Conservation (phyloP, 2,888 invertebrate species). For the Lasioglossum oenotherae region DNA sequence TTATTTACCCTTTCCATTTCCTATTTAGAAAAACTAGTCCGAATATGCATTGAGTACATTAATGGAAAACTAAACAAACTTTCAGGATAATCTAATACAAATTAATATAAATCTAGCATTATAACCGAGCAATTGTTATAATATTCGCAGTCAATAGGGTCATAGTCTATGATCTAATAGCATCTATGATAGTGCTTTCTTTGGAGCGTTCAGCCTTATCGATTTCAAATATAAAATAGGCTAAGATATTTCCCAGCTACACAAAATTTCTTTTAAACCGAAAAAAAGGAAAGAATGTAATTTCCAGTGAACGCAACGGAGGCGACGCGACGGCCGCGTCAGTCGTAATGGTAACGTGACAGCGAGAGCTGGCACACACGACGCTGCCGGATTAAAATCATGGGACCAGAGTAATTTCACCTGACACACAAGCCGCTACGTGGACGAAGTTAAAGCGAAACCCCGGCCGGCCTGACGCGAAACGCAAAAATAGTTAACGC, state of each 20-base stretch:
- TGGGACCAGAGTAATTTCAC: constrained; percentile 50
- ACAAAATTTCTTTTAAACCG: background rate
- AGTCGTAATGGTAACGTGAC: constrained; percentile 57
- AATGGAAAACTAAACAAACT: background rate
- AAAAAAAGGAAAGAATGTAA: background rate
- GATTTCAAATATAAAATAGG: background rate
- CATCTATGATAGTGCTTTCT: background rate
- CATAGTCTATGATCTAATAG: too few species aligned
- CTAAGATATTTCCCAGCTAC: background rate
- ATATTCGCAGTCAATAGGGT: background rate
- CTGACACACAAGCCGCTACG: constrained; percentile 44
- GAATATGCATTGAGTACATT: background rate
- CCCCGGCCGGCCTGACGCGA: constrained; percentile 1
- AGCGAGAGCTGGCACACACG: constrained; percentile 40
- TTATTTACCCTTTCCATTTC: background rate
- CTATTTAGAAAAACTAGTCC: background rate
- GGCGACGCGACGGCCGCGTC: constrained; percentile 29
- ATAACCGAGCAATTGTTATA: background rate
- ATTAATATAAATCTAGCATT: background rate
- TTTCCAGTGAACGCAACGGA: background rate
- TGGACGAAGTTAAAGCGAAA: constrained; percentile 46
- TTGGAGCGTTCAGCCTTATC: background rate
- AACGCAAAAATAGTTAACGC: constrained; percentile 55
- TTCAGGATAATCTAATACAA: background rate
- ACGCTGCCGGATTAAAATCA: constrained; percentile 57